Evolutionary conservation across 2,888 invertebrate genomes (phyloP).

Genomic region (Metellina segmentata): DNA sequence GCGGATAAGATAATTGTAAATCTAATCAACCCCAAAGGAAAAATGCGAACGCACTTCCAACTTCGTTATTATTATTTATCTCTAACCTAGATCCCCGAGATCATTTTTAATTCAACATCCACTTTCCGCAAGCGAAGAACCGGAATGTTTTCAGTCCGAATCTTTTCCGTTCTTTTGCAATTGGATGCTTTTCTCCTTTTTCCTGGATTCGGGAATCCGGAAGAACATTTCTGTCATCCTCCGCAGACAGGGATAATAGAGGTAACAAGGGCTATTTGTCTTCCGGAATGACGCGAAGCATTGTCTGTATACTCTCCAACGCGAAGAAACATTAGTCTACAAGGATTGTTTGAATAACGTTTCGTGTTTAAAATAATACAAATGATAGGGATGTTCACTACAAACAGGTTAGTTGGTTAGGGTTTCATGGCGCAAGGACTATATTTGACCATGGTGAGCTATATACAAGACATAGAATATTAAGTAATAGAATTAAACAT

Average conservation of each 20-base stretch:
- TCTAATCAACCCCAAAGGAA: conserved; percentile 45
- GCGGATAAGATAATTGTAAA: conserved; percentile 40
- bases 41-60: conserved; percentile 36
- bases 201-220: not conserved
- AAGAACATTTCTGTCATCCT: not conserved
- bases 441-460: too few species aligned
- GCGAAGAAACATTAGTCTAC: not conserved
- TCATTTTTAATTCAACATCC: not conserved
- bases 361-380: not conserved
- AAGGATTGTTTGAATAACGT: not conserved
- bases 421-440: too few species aligned
- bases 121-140: not conserved
- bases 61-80: conserved; percentile 35
- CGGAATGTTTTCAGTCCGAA: not conserved
- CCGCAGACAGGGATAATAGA: not conserved
- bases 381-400: not conserved
- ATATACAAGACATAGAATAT: too few species aligned
- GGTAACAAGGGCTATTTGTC: not conserved
- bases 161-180: not conserved
- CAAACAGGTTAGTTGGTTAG: too few species aligned
- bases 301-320: not conserved
- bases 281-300: not conserved
- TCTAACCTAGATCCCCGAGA: not conserved
- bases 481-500: too few species aligned
- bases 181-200: not conserved